Conservation (phyloP, 2,113 vertebrate genomes). For the Psittacula cyanocephala region DNA sequence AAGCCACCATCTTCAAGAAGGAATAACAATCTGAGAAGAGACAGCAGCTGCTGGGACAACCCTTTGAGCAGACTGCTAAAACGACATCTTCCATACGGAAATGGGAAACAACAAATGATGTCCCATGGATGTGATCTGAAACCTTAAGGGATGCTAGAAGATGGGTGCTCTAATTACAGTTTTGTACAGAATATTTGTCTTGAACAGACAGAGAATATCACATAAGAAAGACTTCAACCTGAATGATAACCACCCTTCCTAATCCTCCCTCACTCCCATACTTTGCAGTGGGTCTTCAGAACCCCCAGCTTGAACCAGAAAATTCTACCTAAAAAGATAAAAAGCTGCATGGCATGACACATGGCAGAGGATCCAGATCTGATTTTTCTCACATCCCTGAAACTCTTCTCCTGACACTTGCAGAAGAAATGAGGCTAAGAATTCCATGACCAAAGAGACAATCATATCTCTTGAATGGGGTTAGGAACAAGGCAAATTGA, state of each 20-base stretch:
- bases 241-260: not conserved
- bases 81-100: not conserved
- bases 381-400: not conserved
- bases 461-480: not conserved
- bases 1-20: not conserved
- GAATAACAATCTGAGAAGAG: not conserved
- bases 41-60: not conserved
- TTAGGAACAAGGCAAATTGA: not conserved
- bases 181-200: not conserved
- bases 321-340: not conserved
- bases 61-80: not conserved
- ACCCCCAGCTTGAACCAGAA: not conserved
- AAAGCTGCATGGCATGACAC: not conserved
- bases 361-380: not conserved
- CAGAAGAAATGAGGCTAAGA: not conserved
- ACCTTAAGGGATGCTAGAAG: fast-evolving
- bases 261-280: not conserved
- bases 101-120: not conserved
- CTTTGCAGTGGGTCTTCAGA: not conserved
- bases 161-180: not conserved
- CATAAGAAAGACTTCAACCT: not conserved
- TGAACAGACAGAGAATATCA: not conserved
- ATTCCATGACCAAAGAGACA: not conserved
- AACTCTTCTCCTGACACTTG: not conserved
- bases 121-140: not conserved